Evolutionary conservation across 92 coral and sea anemone species (phyloP).

Genomic region (Isaurus tuberculatus): DNA sequence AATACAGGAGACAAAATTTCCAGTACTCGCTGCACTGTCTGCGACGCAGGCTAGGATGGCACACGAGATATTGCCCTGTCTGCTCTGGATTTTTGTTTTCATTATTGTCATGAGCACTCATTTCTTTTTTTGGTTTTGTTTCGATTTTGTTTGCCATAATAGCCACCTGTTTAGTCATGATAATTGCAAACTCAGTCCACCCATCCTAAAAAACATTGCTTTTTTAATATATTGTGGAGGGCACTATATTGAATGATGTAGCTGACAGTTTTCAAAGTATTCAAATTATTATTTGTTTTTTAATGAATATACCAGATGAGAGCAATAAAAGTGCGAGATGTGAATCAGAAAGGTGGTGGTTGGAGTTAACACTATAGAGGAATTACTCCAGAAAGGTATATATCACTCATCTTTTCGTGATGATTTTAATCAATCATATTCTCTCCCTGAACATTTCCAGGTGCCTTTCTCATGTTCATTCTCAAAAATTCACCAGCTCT

Average conservation of each 20-base stretch:
- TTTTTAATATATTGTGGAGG: conserved; percentile 17
- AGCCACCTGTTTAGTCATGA: conserved; percentile 17
- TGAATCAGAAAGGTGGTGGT: conserved; percentile 20
- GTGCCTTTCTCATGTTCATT: conserved; percentile 8
- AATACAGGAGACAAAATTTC: background rate
- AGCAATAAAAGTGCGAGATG: conserved; percentile 23
- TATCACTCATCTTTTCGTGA: background rate
- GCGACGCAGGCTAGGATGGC: conserved; percentile 7
- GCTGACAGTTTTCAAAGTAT: conserved; percentile 15
- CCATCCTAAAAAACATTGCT: background rate
- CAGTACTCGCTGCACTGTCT: conserved; percentile 2
- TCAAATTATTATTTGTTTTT: too few relatives aligned
- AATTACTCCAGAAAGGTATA: conserved; percentile 15
- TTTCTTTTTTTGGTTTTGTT: conserved; percentile 21
- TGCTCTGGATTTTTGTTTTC: conserved; percentile 18
- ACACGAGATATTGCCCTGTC: conserved; percentile 14
- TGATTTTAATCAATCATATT: background rate
- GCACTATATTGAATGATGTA: conserved; percentile 24
- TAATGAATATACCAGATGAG: conserved; percentile 17
- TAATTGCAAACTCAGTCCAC: conserved; percentile 14
- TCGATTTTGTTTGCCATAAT: conserved; percentile 17
- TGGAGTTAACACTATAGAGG: conserved; percentile 13
- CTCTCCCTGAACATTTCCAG: conserved; percentile 1
- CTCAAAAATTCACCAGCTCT: background rate
- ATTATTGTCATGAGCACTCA: conserved; percentile 14